phyloP scores from a whole-genome alignment of 2,797 vertebrate species.

The Lithobates sylvaticus region DNA sequence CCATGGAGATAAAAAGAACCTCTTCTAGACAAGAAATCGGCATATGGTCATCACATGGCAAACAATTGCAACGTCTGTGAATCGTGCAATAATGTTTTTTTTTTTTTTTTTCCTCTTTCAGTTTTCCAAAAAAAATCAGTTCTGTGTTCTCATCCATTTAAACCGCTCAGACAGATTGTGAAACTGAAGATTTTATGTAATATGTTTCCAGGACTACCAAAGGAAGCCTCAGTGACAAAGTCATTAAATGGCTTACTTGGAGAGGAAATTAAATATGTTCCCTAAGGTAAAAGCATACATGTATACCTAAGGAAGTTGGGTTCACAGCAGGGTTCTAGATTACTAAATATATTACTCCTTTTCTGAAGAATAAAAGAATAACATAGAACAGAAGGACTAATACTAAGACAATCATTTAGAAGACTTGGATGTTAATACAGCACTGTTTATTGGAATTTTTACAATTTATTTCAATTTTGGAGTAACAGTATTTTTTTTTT shows the following conservation, averaged over 20 bases:
- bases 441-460: neutral
- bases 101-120: neutral
- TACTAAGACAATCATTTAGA: conserved; percentile 5
- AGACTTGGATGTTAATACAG: conserved; percentile 8
- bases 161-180: neutral
- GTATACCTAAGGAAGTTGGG: conserved; percentile 35
- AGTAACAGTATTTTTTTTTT: neutral
- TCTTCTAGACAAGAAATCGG: neutral
- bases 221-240: conserved; percentile 41
- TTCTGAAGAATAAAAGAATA: conserved; percentile 23
- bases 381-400: neutral
- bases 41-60: neutral
- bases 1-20: neutral
- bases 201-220: conserved; percentile 20
- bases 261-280: conserved; percentile 58
- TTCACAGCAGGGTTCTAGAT: conserved; percentile 33
- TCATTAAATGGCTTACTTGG: conserved; percentile 51
- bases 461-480: neutral
- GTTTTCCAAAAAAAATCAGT: neutral
- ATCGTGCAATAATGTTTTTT: neutral
- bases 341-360: conserved; percentile 38
- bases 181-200: conserved; percentile 9
- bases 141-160: neutral
- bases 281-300: conserved; percentile 44
- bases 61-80: neutral